Percentiles rank a stretch among this genome's conserved stretches.
Conservation (phyloP, 2,888 invertebrate species). For the Xylota segnis region DNA sequence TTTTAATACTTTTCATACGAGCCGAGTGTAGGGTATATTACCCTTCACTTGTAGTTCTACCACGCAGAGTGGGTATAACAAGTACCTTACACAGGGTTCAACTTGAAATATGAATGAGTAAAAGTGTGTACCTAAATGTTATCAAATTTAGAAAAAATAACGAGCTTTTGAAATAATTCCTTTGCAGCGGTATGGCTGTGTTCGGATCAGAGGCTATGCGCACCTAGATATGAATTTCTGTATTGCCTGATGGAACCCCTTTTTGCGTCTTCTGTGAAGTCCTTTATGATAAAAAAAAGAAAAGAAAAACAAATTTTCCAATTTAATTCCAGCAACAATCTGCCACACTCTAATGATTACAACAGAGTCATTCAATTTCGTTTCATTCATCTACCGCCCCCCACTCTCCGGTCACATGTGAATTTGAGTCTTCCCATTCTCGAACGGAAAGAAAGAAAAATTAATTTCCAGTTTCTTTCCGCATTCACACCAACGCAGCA, state of each 20-base stretch:
- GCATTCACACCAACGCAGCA: conserved; percentile 40
- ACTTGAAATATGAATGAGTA: too few relatives aligned
- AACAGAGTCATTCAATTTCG: conserved; percentile 64
- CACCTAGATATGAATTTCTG: too few relatives aligned
- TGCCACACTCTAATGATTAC: conserved; percentile 62
- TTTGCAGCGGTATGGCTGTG: too few relatives aligned
- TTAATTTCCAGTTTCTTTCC: conserved; percentile 65
- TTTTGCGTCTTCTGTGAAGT: conserved; percentile 32
- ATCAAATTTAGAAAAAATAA: too few relatives aligned
- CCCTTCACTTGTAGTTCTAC: too few relatives aligned
- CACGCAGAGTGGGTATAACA: too few relatives aligned
- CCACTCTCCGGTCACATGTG: conserved; percentile 1
- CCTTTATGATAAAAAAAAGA: conserved; percentile 2
- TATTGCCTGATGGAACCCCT: too few relatives aligned
- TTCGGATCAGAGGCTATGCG: too few relatives aligned
- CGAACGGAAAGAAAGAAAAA: conserved; percentile 53
- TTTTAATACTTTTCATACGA: not conserved
- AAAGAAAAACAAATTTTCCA: conserved; percentile 43
- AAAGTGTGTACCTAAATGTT: too few relatives aligned
- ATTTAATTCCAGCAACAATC: conserved; percentile 60
- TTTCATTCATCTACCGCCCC: conserved; percentile 51
- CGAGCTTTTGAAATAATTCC: too few relatives aligned
- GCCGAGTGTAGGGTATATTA: too few relatives aligned
- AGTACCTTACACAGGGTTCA: too few relatives aligned
- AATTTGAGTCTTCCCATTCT: conserved; percentile 39